phyloP scores from a whole-genome alignment of 2,888 invertebrate genomes.

The Elaeidobius kamerunicus region DNA sequence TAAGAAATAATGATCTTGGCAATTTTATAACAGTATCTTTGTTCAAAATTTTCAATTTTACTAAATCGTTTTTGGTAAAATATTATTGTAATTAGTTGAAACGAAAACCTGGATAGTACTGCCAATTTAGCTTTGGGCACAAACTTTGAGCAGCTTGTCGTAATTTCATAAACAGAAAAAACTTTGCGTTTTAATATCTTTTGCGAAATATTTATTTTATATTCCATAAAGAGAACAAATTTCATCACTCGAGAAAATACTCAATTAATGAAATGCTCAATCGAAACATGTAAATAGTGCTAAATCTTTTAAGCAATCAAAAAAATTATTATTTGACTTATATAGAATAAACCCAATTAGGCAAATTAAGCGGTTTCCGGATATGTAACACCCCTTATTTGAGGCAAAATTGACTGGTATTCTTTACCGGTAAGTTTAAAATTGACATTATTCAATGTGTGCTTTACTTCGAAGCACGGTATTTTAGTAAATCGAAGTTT shows the following conservation, averaged over 20 bases:
- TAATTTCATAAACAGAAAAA: no score
- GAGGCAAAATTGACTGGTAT: conserved; percentile 4
- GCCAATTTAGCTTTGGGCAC: no score
- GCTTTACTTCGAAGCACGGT: neutral
- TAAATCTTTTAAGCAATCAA: conserved; percentile 8
- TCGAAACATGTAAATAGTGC: conserved; percentile 1
- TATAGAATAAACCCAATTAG: conserved; percentile 12
- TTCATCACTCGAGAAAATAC: conserved; percentile 5
- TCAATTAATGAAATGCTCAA: conserved; percentile 20
- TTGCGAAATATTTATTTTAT: conserved; percentile 6
- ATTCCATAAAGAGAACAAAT: conserved; percentile 1
- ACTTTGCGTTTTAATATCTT: neutral
- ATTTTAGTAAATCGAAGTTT: no score
- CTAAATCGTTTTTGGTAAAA: no score
- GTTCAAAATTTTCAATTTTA: no score
- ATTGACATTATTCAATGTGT: neutral
- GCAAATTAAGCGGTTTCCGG: conserved; percentile 9
- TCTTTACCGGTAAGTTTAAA: conserved; percentile 2
- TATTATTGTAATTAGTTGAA: no score
- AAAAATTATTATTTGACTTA: conserved; percentile 4
- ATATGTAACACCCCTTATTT: conserved; percentile 11
- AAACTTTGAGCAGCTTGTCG: no score
- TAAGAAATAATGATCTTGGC: no score
- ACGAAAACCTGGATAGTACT: no score
- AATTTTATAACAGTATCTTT: no score